Conservation (phyloP, 2,888 invertebrate species). For the Julus scandinavius region DNA sequence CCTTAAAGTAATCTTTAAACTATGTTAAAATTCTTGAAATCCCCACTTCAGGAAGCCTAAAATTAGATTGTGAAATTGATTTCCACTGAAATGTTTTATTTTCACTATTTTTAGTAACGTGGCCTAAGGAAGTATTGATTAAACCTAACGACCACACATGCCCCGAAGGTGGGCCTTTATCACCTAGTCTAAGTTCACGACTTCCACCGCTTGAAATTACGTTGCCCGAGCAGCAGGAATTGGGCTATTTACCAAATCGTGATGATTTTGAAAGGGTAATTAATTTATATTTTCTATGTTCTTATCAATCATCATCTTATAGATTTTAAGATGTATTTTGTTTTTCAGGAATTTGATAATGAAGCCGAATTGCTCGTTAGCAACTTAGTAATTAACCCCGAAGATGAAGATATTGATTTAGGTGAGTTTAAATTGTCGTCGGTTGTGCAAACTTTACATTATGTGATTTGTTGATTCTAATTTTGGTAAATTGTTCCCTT, state of each 20-base stretch:
- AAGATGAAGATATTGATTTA: conserved; percentile 90
- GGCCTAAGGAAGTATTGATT: conserved; percentile 61
- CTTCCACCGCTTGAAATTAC: conserved; percentile 84
- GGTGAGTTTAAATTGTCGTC: conserved; percentile 67
- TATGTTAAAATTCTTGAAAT: too few relatives aligned
- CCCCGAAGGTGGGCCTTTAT: conserved; percentile 72
- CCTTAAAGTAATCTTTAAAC: too few relatives aligned
- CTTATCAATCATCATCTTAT: neutral
- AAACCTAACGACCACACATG: conserved; percentile 65
- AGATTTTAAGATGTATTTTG: conserved; percentile 43
- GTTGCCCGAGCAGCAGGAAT: conserved; percentile 84
- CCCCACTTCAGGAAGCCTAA: too few relatives aligned
- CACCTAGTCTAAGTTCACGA: conserved; percentile 77
- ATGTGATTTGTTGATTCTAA: neutral
- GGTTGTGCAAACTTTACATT: neutral
- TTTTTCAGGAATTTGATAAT: conserved; percentile 84
- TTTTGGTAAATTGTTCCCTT: conserved; percentile 57
- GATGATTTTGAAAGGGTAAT: conserved; percentile 93
- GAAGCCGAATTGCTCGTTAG: conserved; percentile 92
- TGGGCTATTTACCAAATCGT: conserved; percentile 94
- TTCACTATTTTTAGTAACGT: conserved; percentile 61
- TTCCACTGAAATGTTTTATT: neutral
- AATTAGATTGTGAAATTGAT: neutral
- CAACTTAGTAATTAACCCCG: conserved; percentile 80
- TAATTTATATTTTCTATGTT: neutral